Conservation (phyloP, 2,888 invertebrate species). For the Sepioteuthis lessoniana region DNA sequence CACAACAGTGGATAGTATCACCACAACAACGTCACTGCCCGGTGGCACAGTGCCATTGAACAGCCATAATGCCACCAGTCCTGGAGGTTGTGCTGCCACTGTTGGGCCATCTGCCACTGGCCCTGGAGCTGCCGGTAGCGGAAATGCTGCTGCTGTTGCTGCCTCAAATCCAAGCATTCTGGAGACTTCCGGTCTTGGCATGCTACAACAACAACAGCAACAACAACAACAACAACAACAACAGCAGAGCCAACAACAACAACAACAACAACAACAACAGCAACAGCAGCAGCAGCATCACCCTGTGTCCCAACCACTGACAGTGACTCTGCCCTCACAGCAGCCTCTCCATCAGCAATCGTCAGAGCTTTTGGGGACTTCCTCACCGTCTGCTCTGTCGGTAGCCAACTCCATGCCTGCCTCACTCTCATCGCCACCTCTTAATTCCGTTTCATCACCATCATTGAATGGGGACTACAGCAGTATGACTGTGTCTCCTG, state of each 20-base stretch:
- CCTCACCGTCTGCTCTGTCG: conserved; percentile 41
- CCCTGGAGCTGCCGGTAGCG: background rate
- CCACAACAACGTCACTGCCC: conserved; percentile 36
- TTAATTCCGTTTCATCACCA: conserved; percentile 46
- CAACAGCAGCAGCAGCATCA: conserved; percentile 43
- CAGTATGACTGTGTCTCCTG: conserved; percentile 49
- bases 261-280: background rate
- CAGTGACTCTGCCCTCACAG: conserved; percentile 6
- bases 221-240: conserved; percentile 47
- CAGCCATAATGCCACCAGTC: conserved; percentile 39
- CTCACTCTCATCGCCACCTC: conserved; percentile 44
- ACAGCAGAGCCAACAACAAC: background rate
- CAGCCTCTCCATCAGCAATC: conserved; percentile 42
- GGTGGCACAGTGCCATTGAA: conserved; percentile 38
- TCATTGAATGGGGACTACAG: conserved; percentile 39
- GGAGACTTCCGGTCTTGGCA: background rate
- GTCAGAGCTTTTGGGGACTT: conserved; percentile 23
- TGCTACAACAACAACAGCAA: conserved; percentile 48
- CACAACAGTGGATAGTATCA: conserved; percentile 47
- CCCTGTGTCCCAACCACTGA: conserved; percentile 16
- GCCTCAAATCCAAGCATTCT: conserved; percentile 12
- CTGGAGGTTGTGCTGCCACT: conserved; percentile 53
- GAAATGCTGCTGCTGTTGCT: conserved; percentile 8
- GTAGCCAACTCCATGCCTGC: conserved; percentile 41
- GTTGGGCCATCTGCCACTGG: conserved; percentile 48